Percentiles rank a stretch among this genome's conserved stretches.
Evolutionary conservation across 2,797 vertebrate species (phyloP).

Genomic region (Toxotes lorentzi): DNA sequence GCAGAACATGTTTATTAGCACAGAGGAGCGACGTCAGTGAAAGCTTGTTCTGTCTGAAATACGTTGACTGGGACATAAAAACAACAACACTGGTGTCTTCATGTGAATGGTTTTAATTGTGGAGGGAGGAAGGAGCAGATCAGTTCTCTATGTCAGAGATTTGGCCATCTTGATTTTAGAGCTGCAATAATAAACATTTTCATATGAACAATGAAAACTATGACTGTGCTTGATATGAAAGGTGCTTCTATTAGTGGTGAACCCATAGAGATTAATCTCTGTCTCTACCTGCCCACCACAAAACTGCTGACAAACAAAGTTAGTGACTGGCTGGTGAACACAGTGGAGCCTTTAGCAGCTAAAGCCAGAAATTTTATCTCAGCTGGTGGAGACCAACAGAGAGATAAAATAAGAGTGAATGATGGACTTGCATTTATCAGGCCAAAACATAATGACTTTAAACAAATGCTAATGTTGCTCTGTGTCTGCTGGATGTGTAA

Average conservation of each 20-base stretch:
- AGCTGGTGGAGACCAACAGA: too few species aligned
- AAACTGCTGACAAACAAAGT: too few species aligned
- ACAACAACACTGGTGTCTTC: background rate
- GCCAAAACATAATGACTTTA: too few species aligned
- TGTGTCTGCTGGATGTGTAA: too few species aligned
- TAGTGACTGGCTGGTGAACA: too few species aligned
- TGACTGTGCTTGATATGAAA: background rate
- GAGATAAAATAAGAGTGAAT: too few species aligned
- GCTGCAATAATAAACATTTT: background rate
- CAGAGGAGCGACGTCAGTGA: background rate
- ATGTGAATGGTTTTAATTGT: background rate
- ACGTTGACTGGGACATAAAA: background rate
- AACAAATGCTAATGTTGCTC: too few species aligned
- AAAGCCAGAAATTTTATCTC: too few species aligned
- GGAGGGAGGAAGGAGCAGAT: background rate
- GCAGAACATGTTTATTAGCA: background rate
- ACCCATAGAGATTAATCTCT: background rate
- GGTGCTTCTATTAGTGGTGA: background rate
- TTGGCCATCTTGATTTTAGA: too few species aligned
- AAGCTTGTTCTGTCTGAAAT: background rate
- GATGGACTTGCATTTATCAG: too few species aligned
- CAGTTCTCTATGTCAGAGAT: background rate
- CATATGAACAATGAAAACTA: background rate
- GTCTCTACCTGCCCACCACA: too few species aligned
- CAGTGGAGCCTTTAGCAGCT: too few species aligned